These are phyloP conservation scores for Chamaetylas fuelleborni DNA, from an alignment of 2,113 vertebrate species.

Conservation along the genomic window DNA sequence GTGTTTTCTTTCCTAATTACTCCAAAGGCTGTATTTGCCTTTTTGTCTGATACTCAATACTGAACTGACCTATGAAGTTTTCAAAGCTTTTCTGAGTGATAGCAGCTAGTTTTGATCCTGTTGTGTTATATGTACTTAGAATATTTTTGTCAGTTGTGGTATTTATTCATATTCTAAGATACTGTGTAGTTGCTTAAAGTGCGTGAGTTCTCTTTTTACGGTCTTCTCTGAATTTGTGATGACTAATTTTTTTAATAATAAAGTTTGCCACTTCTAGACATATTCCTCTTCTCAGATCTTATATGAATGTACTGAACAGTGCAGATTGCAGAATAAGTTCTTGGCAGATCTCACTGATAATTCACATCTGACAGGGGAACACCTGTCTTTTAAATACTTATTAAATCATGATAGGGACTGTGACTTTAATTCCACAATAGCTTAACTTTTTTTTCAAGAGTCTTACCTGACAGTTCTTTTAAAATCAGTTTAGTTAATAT, in stretches of 20 bases:
- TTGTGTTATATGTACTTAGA: neutral
- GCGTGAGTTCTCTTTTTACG: neutral
- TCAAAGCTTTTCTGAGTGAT: neutral
- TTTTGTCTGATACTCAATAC: neutral
- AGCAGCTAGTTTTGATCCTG: neutral
- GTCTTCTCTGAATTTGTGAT: neutral
- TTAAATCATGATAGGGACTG: neutral
- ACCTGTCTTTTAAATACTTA: neutral
- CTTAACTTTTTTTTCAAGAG: neutral
- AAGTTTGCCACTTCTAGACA: neutral
- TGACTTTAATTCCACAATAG: neutral
- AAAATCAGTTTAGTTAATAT: neutral
- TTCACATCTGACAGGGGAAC: neutral
- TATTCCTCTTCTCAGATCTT: neutral
- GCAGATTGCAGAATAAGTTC: neutral
- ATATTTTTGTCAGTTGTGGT: neutral
- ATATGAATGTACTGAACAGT: neutral
- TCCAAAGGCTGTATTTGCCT: neutral
- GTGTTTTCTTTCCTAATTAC: neutral
- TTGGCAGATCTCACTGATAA: neutral
- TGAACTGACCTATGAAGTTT: neutral
- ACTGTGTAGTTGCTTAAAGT: neutral
- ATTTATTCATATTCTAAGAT: neutral
- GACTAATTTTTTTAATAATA: neutral
- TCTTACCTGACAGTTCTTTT: neutral